Base-by-base conservation (phyloP, 2,888 invertebrate genomes). In the Tetragnatha montana region DNA sequence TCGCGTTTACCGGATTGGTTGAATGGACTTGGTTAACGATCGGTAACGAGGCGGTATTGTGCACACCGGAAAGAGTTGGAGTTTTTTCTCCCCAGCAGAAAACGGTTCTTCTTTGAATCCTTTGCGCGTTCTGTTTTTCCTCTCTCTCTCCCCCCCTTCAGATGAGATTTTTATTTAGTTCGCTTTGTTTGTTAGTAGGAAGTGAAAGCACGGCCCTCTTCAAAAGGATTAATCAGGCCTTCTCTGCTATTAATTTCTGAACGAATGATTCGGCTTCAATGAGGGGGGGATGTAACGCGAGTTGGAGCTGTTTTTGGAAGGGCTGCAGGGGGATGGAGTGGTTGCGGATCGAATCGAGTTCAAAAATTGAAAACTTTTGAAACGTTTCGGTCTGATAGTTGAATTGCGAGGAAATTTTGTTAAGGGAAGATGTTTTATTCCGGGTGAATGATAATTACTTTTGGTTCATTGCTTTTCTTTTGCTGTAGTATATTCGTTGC, bases 41-140 rank as follows among this genome's bases (percentile, higher is more conserved):
- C 50, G 81, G n/a, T 22, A 81, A 71, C 50, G 81, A 71, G 70
- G 19, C 60, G 47, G 35, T 49, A 70, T 81, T 81, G 81, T 81
- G 49, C 19, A 49, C 10, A 0, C 7, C 49, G 8, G 49, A 81
- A 70, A 47, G 71, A 22, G 14, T 7, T 8, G n/a, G 19, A n/a
- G 19, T 74, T 74, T 74, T 74, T 74, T 22, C 17, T 10, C 74
- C 35, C 35, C 21, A 35, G 35, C 12, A 35, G 17, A 22, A 10
- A 35, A 22, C 35, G 74, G 21, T 60, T 60, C 60, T 60, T 60
- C 60, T 60, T 60, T 17, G 60, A 17, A 12, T 60, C 60, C 17
- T 10, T 12, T 60, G 60, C 10, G 10, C 60, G 60, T 12, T 17
- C 17, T 74, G 74, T 74, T 74, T 74, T 74, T 60, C 60, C 74